Conservation (phyloP, 1,140 invertebrate genomes). For the Diorhabda elongata region DNA sequence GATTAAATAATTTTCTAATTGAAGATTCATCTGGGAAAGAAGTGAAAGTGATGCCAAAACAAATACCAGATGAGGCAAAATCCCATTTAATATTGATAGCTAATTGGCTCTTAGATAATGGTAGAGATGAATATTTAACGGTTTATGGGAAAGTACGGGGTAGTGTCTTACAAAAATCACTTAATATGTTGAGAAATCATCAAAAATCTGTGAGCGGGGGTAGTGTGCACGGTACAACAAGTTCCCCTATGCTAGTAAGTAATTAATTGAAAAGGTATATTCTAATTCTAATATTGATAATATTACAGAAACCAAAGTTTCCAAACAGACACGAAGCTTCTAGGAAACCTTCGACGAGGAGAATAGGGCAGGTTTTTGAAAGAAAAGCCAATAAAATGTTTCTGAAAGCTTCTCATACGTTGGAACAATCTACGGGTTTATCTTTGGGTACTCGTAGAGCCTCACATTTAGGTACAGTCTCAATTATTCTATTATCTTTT, state of each 20-base stretch:
- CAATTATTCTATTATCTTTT: background rate
- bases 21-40: conserved; percentile 36
- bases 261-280: background rate
- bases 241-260: conserved; percentile 46
- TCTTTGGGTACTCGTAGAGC: conserved; percentile 54
- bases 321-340: conserved; percentile 50
- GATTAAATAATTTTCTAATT: conserved; percentile 6
- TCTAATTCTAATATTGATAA: background rate
- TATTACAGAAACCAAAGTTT: conserved; percentile 52
- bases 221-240: conserved; percentile 48
- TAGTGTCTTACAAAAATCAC: conserved; percentile 68
- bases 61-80: conserved; percentile 54
- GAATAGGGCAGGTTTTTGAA: conserved; percentile 63
- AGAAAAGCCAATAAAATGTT: conserved; percentile 84
- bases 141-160: conserved; percentile 77
- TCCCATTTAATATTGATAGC: conserved; percentile 75
- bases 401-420: conserved; percentile 75
- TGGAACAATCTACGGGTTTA: conserved; percentile 69
- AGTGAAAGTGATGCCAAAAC: conserved; percentile 29
- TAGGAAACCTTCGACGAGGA: conserved; percentile 49
- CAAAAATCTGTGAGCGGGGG: conserved; percentile 71
- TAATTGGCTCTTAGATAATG: conserved; percentile 78
- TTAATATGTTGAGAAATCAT: conserved; percentile 76
- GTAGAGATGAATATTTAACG: conserved; percentile 73
- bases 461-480: conserved; percentile 44